Base-by-base conservation (phyloP, 2,797 vertebrate species). In the Serranus cabrilla region DNA sequence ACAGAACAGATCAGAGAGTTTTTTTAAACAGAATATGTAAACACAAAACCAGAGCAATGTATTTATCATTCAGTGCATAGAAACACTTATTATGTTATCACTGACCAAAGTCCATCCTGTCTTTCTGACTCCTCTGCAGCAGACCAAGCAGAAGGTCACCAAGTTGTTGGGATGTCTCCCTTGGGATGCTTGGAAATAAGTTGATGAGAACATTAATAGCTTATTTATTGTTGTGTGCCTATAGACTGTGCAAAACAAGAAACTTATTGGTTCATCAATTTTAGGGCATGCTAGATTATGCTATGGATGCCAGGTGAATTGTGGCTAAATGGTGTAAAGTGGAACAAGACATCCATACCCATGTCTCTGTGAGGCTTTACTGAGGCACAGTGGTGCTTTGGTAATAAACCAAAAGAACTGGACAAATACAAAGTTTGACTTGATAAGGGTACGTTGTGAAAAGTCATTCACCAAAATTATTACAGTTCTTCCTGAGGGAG, bases 111-210 rank as follows among this genome's bases (percentile, higher is more conserved):
- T 99, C 97, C 95, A 99, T 97, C 76, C 98, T 94, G 74, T 99
- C 98, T 89, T 98, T 99, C 88, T 99, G 98, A 91, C 97, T 99
- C 89, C 97, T 96, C 93, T 99, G 98, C 86, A 99, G 96, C 80
- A 99, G 95, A 62, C 97, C 96, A 71, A 98, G 91, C 57, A 99
- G 90, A 78, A 99, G 95, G 86, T 96, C 94, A 61, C 96, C 84
- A 76, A 99, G 94, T 40, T 94, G 96, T 65, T 96, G 87, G 40
- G 98, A 99, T 0, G 98, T 99, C 94, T 99, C 98, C 84, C 97
- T 95, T 4, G 98, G 98, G 93, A 99, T 96, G 85, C 98, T 99
- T 88, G 71, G 77, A 67, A 83, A 87, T 1, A 4, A 67, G 23
- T 80, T 23, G 55, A 79, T 23, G 4, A 6, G n/a, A 50, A 58